A percentile compares a stretch with the other conserved stretches of the same genome.
phyloP scores from a whole-genome alignment of 2,888 invertebrate genomes.

The Philaethria dido region DNA sequence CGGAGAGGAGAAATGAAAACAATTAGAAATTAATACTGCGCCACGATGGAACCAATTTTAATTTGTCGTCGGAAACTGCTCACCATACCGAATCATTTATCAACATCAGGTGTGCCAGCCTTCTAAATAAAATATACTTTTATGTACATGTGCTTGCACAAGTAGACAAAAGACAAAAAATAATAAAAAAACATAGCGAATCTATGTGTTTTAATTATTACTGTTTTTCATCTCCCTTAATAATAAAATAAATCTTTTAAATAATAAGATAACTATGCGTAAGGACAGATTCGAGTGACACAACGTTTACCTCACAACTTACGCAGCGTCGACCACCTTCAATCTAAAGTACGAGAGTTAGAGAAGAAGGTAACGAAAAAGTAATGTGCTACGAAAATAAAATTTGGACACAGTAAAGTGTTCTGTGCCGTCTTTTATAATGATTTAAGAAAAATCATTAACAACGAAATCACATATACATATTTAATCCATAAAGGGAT shows the following conservation, averaged over 20 bases:
- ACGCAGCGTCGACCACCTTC: constrained; percentile 27
- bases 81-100: no score
- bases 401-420: neutral
- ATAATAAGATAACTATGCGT: constrained; percentile 7
- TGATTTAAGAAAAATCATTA: neutral
- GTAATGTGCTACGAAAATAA: constrained; percentile 2
- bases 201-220: no score
- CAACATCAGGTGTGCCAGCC: no score
- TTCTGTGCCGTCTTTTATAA: neutral
- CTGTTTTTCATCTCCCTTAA: no score
- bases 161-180: no score
- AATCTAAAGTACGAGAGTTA: constrained; percentile 26
- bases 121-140: no score
- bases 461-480: neutral
- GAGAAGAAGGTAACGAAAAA: constrained; percentile 24
- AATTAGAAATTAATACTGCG: no score
- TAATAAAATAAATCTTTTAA: neutral
- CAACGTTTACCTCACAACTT: constrained; percentile 24
- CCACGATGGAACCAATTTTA: no score
- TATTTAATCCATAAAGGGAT: neutral
- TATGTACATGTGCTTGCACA: no score
- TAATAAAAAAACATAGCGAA: no score
- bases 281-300: constrained; percentile 24
- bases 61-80: no score
- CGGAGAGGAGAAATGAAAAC: no score